phyloP scores from a whole-genome alignment of 2,797 vertebrate species.

The Amblyraja radiata region DNA sequence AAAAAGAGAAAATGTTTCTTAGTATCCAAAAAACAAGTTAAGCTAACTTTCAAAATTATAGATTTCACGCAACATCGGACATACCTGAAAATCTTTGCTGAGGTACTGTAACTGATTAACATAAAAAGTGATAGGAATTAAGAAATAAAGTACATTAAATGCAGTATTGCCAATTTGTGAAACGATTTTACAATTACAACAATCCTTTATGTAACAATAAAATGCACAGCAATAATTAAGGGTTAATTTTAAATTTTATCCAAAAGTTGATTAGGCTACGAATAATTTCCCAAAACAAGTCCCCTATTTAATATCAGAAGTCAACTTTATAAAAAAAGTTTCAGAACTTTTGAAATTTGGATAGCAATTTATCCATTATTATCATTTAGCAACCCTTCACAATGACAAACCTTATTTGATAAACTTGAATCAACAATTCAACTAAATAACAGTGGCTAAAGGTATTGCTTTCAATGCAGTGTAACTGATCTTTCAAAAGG shows the following conservation, averaged over 20 bases:
- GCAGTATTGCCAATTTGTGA: not conserved
- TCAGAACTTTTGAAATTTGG: not conserved
- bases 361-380: not conserved
- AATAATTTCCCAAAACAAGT: not conserved
- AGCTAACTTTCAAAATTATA: not conserved
- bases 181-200: not conserved
- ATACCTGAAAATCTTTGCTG: constrained; percentile 95
- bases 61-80: constrained; percentile 38
- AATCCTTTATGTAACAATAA: not conserved
- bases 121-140: constrained; percentile 40
- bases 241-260: not conserved
- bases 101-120: constrained; percentile 79
- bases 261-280: too few relatives aligned
- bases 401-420: not conserved
- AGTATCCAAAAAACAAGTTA: constrained; percentile 34
- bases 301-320: not conserved
- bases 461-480: not conserved
- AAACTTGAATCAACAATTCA: not conserved
- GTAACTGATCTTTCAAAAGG: not conserved
- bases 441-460: not conserved
- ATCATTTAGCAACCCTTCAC: not conserved
- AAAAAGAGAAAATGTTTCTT: constrained; percentile 43
- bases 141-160: not conserved
- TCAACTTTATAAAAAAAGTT: not conserved
- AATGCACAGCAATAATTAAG: not conserved